Evolutionary conservation across 2,797 vertebrate species (phyloP), one percentile per base, ranked within the genome.

Genomic region (Lagorchestes hirsutus): DNA sequence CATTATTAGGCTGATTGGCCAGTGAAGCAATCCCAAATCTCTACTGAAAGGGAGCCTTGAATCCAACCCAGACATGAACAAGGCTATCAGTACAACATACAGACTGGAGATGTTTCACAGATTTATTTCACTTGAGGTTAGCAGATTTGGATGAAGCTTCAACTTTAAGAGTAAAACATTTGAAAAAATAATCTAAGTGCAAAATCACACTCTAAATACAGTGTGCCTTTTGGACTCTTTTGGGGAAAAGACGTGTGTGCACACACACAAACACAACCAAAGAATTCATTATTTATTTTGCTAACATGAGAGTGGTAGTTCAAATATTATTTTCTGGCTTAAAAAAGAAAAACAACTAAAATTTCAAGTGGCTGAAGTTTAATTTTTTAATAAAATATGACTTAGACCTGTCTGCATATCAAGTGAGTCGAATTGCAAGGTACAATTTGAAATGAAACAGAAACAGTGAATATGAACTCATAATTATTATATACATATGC

Each of bases 401-500:
- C 0, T 58, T 93, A 46, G 24, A 1, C 90, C 54, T 95, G 5
- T 22, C 54, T 95, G 4, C 11, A 8, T 13, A 31, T 50, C 0
- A 74, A 96, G 95, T 14, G 74, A 93, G 90, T 95, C 24, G 34
- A 87, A 52, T 94, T 67, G 31, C 50, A 67, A 96, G 8, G 6
- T 74, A 27, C n/a, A 91, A 91, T 56, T 93, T 91, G 56, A 91
- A 94, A 55, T 34, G 1, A 62, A 92, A 56, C 40, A 90, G 54
- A 93, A n/a, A 22, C 6, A 2, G 59, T 6, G 52, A 93, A 90
- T 22, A 59, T 4, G 5, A 90, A 40, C 50, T 1, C 27, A 12
- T 1, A 34, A 4, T 55, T 92, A 18, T 54, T 62, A 58, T 34
- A 59, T 29, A 28, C 3, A 4, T 0, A 1, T 16, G 40, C 50